Percentiles rank a stretch among this genome's conserved stretches.
phyloP scores from a whole-genome alignment of 2,888 invertebrate species.

The Sycophila texana region DNA sequence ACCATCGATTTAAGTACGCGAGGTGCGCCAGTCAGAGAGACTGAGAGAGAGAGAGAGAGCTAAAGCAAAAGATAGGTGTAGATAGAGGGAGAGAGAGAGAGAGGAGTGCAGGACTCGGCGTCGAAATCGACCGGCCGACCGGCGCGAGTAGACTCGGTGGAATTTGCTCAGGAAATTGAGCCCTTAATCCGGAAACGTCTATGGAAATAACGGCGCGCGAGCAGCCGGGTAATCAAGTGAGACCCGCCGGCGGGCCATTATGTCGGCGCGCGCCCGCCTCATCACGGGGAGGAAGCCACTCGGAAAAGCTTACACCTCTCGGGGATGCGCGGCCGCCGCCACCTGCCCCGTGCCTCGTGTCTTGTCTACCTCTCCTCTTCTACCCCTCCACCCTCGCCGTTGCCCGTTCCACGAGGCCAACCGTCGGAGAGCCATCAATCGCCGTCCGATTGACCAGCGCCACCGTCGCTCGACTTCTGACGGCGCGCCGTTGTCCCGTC shows the following conservation, averaged over 20 bases:
- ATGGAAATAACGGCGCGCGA: conserved; percentile 45
- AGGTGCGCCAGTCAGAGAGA: conserved; percentile 5
- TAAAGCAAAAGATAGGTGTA: too few relatives aligned
- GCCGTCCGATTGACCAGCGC: neutral
- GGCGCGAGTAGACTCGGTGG: conserved; percentile 45
- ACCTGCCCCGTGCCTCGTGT: conserved; percentile 1
- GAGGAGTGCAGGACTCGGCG: neutral
- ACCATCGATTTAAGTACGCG: conserved; percentile 30
- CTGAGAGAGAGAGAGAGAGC: conserved; percentile 34
- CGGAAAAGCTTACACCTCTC: conserved; percentile 25
- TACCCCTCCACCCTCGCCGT: too few relatives aligned
- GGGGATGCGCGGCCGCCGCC: neutral
- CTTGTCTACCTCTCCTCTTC: neutral
- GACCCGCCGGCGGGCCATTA: conserved; percentile 41
- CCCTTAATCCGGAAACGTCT: conserved; percentile 61
- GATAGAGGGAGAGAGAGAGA: neutral
- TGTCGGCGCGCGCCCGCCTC: conserved; percentile 19
- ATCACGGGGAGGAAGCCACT: conserved; percentile 43
- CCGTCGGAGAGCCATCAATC: neutral
- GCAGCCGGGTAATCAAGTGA: conserved; percentile 41
- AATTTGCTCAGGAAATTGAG: conserved; percentile 61
- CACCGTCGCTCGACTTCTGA: neutral
- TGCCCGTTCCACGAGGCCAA: too few relatives aligned
- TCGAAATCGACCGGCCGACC: conserved; percentile 1
- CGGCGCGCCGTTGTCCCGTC: neutral